These are phyloP conservation scores for Hexactinellida sp. DNA, from an alignment of 37 sponge, comb jelly and placozoan genomes.

Conservation along the genomic window DNA sequence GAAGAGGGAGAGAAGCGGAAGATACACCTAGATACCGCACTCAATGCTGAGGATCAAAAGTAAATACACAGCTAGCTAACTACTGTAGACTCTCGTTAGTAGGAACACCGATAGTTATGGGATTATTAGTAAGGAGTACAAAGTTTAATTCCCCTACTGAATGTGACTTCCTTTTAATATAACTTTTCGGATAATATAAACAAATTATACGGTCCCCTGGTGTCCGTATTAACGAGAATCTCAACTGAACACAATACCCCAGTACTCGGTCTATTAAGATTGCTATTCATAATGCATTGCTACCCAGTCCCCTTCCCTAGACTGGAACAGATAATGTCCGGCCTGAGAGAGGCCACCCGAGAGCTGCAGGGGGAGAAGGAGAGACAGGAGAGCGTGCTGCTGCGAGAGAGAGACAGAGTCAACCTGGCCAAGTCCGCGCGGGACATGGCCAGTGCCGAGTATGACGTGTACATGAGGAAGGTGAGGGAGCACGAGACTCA, in stretches of 20 bases:
- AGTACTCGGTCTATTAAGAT: too few relatives aligned
- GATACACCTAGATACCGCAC: constrained; percentile 33
- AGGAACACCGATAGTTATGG: too few relatives aligned
- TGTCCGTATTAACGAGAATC: too few relatives aligned
- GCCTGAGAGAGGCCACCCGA: constrained; percentile 56
- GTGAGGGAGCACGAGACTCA: neutral
- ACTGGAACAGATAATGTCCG: constrained; percentile 1
- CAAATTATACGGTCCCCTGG: too few relatives aligned
- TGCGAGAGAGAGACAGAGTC: constrained; percentile 38
- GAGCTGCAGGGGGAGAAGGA: constrained; percentile 81
- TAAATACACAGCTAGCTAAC: constrained; percentile 19
- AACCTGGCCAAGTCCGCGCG: constrained; percentile 50
- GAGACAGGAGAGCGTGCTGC: constrained; percentile 42
- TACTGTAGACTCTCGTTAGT: too few relatives aligned
- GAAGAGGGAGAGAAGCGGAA: constrained; percentile 35
- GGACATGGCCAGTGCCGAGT: neutral
- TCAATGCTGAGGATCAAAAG: constrained; percentile 14
- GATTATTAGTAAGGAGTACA: too few relatives aligned
- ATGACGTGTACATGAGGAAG: constrained; percentile 9
- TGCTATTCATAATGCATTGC: too few relatives aligned
- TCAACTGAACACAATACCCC: too few relatives aligned
- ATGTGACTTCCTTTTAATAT: too few relatives aligned
- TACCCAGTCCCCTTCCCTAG: too few relatives aligned
- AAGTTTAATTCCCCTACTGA: too few relatives aligned
- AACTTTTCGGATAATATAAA: too few relatives aligned